phyloP scores from a whole-genome alignment of 2,888 invertebrate genomes.

The Phlogophora meticulosa region DNA sequence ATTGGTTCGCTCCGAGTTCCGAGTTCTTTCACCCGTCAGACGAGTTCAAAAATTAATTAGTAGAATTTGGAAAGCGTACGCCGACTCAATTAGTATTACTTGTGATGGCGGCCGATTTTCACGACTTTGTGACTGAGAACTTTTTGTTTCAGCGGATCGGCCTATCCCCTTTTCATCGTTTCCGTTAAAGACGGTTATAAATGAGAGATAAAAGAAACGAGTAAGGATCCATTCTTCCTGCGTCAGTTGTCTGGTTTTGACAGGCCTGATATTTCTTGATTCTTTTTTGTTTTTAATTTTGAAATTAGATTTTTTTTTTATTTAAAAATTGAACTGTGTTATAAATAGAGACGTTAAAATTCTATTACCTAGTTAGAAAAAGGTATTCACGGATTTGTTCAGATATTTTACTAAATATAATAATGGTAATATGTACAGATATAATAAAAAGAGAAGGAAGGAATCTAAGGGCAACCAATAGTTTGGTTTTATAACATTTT shows the following conservation, averaged over 20 bases:
- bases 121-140: constrained; percentile 63
- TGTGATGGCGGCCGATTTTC: constrained; percentile 67
- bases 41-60: constrained; percentile 83
- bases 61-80: constrained; percentile 74
- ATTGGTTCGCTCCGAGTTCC: constrained; percentile 68
- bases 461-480: too few relatives aligned
- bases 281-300: constrained; percentile 7
- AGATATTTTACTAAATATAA: too few relatives aligned
- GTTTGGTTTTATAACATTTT: too few relatives aligned
- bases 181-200: constrained; percentile 55
- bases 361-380: too few relatives aligned
- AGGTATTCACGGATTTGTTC: too few relatives aligned
- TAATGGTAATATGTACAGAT: too few relatives aligned
- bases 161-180: constrained; percentile 56
- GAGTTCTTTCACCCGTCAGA: constrained; percentile 70
- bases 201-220: constrained; percentile 43
- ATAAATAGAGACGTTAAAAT: too few relatives aligned
- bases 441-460: too few relatives aligned
- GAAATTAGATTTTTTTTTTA: background rate
- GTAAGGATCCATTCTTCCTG: constrained; percentile 43
- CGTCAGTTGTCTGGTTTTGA: constrained; percentile 35
- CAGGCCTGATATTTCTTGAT: constrained; percentile 11
- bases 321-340: too few relatives aligned
- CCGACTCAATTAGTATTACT: constrained; percentile 73
- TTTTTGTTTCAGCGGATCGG: constrained; percentile 61